phyloP scores from a whole-genome alignment of 2,113 vertebrate genomes.

The Prochilodus magdalenae region DNA sequence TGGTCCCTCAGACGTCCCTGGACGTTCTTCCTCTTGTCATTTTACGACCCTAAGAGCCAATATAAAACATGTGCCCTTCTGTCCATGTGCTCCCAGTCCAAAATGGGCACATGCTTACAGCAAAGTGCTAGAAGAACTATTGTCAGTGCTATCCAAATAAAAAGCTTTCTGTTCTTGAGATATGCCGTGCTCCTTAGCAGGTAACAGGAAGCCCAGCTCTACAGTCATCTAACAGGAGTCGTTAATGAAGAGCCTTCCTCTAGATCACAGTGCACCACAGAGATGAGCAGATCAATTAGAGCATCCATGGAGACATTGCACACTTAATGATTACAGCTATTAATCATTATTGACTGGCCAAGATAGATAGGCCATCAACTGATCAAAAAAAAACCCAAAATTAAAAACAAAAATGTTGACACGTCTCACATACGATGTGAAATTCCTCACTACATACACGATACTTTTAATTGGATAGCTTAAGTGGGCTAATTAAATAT shows the following conservation, averaged over 20 bases:
- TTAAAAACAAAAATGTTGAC: background rate
- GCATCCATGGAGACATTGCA: conserved; percentile 7
- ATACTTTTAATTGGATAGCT: background rate
- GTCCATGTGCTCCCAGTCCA: too few species aligned
- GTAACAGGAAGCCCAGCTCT: conserved; percentile 5
- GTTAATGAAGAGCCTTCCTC: conserved; percentile 30
- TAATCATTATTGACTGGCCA: conserved; percentile 6
- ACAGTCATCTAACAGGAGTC: conserved; percentile 12
- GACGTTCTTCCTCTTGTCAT: background rate
- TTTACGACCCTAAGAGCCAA: background rate
- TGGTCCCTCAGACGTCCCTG: too few species aligned
- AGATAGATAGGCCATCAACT: background rate
- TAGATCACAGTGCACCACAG: conserved; percentile 19
- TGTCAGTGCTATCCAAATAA: background rate
- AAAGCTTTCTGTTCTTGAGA: conserved; percentile 26
- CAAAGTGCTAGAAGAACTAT: background rate
- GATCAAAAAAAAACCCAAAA: conserved; percentile 16
- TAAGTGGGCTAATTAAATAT: conserved; percentile 5
- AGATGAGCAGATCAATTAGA: conserved; percentile 31
- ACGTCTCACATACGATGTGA: background rate
- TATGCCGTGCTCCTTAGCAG: background rate
- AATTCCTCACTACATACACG: background rate
- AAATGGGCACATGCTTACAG: background rate
- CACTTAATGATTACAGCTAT: conserved; percentile 24
- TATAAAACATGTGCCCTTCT: background rate